Evolutionary conservation across 2,888 invertebrate genomes (phyloP).

Genomic region (Mythimna pallens): DNA sequence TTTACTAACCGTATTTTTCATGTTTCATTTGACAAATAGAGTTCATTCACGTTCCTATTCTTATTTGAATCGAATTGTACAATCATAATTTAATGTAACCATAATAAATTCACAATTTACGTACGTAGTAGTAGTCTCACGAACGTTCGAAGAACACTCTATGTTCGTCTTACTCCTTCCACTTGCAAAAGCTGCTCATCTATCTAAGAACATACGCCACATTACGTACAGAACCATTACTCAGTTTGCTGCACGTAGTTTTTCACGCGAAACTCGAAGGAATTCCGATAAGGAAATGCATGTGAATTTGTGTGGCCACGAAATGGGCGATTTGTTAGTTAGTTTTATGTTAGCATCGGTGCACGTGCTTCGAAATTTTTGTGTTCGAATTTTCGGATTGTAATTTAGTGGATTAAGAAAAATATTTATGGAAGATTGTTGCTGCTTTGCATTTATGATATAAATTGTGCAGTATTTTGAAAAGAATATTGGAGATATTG

Average conservation of each 20-base stretch:
- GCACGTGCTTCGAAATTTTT: slow-evolving; percentile 17
- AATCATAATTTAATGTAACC: neutral
- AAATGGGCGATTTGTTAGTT: slow-evolving; percentile 39
- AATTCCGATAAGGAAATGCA: slow-evolving; percentile 67
- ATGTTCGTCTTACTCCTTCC: slow-evolving; percentile 40
- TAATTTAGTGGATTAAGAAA: neutral
- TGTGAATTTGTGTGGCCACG: slow-evolving; percentile 54
- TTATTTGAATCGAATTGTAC: neutral
- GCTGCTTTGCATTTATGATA: neutral
- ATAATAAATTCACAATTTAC: neutral
- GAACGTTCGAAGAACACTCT: slow-evolving; percentile 30
- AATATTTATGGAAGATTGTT: neutral
- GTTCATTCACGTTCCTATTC: too few species aligned
- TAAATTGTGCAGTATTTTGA: neutral
- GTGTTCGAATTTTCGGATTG: too few species aligned
- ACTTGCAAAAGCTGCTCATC: slow-evolving; percentile 49
- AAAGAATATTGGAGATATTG: neutral
- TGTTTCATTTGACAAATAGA: too few species aligned
- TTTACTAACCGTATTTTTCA: too few species aligned
- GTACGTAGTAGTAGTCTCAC: neutral
- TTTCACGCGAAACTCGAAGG: slow-evolving; percentile 65
- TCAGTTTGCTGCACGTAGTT: slow-evolving; percentile 69
- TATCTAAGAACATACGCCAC: slow-evolving; percentile 56
- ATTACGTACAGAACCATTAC: slow-evolving; percentile 63
- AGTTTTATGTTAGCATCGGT: slow-evolving; percentile 16